These are phyloP conservation scores for Capromys pilorides DNA, from an alignment of 2,797 vertebrate genomes.

Conservation along the genomic window DNA sequence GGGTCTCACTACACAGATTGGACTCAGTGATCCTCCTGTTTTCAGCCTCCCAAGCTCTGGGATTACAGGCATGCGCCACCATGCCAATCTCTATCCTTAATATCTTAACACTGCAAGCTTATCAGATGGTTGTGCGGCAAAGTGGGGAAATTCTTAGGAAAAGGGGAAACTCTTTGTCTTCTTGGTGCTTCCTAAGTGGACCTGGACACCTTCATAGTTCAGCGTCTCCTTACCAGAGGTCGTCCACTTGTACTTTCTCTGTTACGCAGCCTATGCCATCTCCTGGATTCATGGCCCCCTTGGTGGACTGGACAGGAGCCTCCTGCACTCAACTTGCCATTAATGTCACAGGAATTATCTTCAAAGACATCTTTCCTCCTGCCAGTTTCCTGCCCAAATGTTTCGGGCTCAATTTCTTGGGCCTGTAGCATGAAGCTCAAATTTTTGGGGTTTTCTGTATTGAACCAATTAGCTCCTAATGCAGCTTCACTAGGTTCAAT, in stretches of 20 bases:
- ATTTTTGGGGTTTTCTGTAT: neutral
- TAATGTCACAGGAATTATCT: neutral
- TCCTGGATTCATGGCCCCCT: neutral
- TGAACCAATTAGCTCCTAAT: neutral
- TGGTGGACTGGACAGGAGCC: neutral
- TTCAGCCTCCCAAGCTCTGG: too few relatives aligned
- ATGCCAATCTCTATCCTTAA: neutral
- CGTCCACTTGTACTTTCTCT: neutral
- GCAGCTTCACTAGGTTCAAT: neutral
- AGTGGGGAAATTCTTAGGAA: neutral
- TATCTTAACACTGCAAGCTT: neutral
- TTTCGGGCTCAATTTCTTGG: constrained; percentile 8
- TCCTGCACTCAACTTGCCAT: neutral
- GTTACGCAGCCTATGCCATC: neutral
- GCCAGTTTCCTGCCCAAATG: neutral
- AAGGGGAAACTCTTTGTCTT: neutral
- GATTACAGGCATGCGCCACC: too few relatives aligned
- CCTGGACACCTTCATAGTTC: neutral
- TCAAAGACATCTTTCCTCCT: neutral
- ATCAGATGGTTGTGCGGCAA: neutral
- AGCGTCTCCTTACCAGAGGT: neutral
- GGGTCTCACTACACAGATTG: too few relatives aligned
- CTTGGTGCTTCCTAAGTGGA: neutral
- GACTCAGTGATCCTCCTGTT: too few relatives aligned
- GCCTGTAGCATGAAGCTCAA: neutral